Base-by-base conservation (phyloP, 2,113 vertebrate genomes). In the Dipodomys merriami region DNA sequence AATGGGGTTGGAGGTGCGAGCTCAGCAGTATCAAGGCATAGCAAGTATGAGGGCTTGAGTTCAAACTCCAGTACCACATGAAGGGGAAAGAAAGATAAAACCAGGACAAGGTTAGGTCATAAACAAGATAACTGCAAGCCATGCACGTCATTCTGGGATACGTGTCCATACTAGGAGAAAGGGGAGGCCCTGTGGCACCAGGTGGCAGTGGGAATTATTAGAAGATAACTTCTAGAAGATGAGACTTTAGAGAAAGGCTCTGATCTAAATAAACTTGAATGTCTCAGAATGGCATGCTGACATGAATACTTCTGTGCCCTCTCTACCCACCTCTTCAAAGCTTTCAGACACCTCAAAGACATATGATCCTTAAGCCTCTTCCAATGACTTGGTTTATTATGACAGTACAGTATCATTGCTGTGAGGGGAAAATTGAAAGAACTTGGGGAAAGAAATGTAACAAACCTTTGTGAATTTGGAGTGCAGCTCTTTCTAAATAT, bases 301-400 rank as follows among this genome's bases (percentile, higher is more conserved):
- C 0, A 15, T 6, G 27, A 46, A 27, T 7, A 62, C 33, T 22
- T 90, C 11, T 27, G 23, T 80, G 29, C 19, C 35, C 18, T 73
- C 13, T 73, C 62, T 23, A 19, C 6, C 15, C 7, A 10, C n/a
- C 5, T 79, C 82, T 85, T 69, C 46, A 79, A 79, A 65, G 74
- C n/a, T 60, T 64, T 53, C 33, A 72, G 65, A 78, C 1, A 15
- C 60, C 79, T 69, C 46, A 77, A 77, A 92, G 83, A 82, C n/a
- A 16, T 7, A 62, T 23, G 60, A 64, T 46, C 20, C 46, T 57
- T 18, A 85, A 16, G n/a, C 8, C 74, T 79, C 79, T 88, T 72
- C 76, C 73, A 85, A 90, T 74, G 57, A 83, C 67, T 76, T 88
- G 87, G 35, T 53, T 90, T 91, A 80, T 74, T 44, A 95, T 71